Conservation (phyloP, 2,113 vertebrate genomes). For the Ia io region DNA sequence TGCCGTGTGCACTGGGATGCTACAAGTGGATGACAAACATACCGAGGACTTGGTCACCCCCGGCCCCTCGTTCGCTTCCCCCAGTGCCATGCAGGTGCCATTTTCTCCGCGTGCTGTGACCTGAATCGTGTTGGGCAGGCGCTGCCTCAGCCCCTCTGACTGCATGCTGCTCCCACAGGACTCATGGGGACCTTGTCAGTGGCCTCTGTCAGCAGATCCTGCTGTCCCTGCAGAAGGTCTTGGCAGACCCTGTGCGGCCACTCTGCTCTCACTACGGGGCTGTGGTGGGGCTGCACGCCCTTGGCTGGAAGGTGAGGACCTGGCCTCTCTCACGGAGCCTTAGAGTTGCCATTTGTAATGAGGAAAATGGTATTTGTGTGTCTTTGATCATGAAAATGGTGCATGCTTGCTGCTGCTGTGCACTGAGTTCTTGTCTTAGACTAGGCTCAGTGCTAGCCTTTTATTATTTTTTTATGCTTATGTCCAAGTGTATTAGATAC, state of each 20-base stretch:
- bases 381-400: neutral
- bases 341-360: neutral
- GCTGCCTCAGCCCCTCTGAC: neutral
- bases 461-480: neutral
- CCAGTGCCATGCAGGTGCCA: accelerated
- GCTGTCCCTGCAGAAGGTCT: conserved; percentile 93
- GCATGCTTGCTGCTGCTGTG: neutral
- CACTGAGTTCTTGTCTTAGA: neutral
- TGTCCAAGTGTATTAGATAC: neutral
- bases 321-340: neutral
- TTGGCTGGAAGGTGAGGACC: conserved; percentile 92
- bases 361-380: neutral
- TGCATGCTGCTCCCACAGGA: conserved; percentile 80
- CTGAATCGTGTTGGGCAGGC: neutral
- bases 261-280: conserved; percentile 96
- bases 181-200: conserved; percentile 90
- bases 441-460: neutral
- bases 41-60: neutral
- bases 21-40: neutral
- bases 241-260: conserved; percentile 92
- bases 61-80: neutral
- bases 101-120: too few species aligned
- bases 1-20: neutral
- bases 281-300: conserved; percentile 92
- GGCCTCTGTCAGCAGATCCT: conserved; percentile 94